Evolutionary conservation across 2,888 invertebrate genomes (phyloP).

Genomic region (Pachymerium ferrugineum): DNA sequence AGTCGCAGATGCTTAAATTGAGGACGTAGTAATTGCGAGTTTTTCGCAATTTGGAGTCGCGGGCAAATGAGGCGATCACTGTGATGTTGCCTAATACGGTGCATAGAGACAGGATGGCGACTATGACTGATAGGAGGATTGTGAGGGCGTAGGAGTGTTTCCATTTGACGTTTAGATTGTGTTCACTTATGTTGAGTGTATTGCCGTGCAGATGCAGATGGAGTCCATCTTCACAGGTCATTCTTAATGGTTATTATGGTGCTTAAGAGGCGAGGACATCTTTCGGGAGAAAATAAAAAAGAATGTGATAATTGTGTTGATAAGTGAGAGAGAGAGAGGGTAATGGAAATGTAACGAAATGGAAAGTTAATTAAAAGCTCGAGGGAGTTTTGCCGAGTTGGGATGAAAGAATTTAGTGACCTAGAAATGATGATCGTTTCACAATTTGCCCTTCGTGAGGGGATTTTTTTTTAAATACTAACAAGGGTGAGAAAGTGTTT

Average conservation of each 20-base stretch:
- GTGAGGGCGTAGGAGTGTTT: constrained; percentile 11
- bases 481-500: neutral
- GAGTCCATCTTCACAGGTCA: neutral
- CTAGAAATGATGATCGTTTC: neutral
- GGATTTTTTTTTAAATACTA: too few species aligned
- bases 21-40: constrained; percentile 28
- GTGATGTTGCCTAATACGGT: constrained; percentile 30
- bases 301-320: too few species aligned
- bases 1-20: constrained; percentile 28
- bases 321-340: too few species aligned
- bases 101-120: neutral
- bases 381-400: neutral
- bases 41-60: constrained; percentile 29
- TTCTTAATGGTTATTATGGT: neutral
- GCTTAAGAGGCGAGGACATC: neutral
- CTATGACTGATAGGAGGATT: constrained; percentile 7
- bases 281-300: too few species aligned
- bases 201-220: neutral
- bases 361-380: neutral
- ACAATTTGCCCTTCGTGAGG: neutral
- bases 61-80: constrained; percentile 7
- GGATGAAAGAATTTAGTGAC: neutral
- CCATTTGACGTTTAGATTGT: neutral
- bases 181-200: neutral
- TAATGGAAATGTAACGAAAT: neutral